phyloP scores from a whole-genome alignment of 1,140 invertebrate species.

The Nasonia vitripennis region DNA sequence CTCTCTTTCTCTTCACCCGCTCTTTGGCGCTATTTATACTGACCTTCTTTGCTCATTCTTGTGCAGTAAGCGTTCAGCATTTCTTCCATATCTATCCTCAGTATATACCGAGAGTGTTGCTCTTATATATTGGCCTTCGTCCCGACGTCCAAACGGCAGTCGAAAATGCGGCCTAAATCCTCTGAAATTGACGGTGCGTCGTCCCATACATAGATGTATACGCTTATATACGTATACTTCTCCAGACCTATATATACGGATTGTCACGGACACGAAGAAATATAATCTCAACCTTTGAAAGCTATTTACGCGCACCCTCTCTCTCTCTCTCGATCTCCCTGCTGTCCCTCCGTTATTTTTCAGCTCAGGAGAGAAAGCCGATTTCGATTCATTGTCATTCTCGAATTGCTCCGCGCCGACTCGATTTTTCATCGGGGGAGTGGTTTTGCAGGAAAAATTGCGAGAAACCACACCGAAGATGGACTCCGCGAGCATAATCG shows the following conservation, averaged over 20 bases:
- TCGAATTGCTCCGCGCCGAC: not conserved
- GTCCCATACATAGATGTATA: constrained; percentile 11
- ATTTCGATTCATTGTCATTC: not conserved
- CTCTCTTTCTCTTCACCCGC: not conserved
- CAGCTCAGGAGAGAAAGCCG: not conserved
- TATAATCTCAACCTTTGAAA: not conserved
- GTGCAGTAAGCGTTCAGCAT: not conserved
- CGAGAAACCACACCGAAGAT: not conserved
- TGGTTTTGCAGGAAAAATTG: not conserved
- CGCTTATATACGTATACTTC: not conserved
- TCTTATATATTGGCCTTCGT: not conserved
- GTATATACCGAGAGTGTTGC: not conserved
- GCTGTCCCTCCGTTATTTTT: not conserved
- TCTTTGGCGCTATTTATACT: not conserved
- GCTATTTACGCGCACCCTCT: not conserved
- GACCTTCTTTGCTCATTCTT: not conserved
- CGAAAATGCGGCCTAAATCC: constrained; percentile 26
- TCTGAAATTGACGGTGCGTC: constrained; percentile 12
- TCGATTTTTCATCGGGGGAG: not conserved
- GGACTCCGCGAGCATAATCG: not conserved
- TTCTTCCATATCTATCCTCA: not conserved
- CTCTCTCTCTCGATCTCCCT: not conserved
- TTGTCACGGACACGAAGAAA: not conserved
- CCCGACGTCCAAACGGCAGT: not conserved
- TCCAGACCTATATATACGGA: not conserved